These are phyloP conservation scores for Cyrtorhinus lividipennis DNA, from an alignment of 1,140 invertebrate species.

Conservation along the genomic window DNA sequence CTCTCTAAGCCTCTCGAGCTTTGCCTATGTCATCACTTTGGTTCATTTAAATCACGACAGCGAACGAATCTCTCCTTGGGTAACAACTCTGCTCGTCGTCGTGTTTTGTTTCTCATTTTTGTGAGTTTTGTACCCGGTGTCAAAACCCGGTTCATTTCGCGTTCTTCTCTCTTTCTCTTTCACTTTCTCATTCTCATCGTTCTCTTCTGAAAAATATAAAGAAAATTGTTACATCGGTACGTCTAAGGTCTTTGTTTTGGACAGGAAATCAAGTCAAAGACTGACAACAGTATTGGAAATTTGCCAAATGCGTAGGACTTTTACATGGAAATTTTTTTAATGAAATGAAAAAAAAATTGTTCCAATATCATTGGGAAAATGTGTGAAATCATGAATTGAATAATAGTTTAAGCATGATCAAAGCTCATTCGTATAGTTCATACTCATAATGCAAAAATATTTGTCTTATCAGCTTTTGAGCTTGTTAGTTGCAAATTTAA, in stretches of 20 bases:
- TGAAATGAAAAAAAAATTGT: neutral
- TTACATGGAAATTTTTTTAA: neutral
- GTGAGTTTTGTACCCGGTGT: no score
- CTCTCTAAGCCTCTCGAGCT: conserved; percentile 38
- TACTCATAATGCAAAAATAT: no score
- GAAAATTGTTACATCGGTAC: neutral
- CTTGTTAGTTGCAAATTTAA: no score
- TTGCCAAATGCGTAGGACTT: conserved; percentile 9
- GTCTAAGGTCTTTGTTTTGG: neutral
- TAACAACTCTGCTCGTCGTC: no score
- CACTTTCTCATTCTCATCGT: neutral
- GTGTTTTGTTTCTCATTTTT: no score
- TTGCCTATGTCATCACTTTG: neutral
- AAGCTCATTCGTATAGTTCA: no score
- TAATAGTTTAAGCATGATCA: neutral
- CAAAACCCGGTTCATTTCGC: neutral
- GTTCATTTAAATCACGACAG: neutral
- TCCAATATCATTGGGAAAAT: no score
- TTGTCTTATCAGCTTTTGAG: no score
- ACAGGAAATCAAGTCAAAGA: conserved; percentile 4
- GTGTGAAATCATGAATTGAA: neutral
- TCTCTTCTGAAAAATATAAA: neutral
- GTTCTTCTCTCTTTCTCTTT: neutral
- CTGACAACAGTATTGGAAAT: conserved; percentile 11
- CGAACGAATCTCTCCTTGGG: conserved; percentile 13